Conservation (phyloP, 2,888 invertebrate species). For the Drosophila colorata region DNA sequence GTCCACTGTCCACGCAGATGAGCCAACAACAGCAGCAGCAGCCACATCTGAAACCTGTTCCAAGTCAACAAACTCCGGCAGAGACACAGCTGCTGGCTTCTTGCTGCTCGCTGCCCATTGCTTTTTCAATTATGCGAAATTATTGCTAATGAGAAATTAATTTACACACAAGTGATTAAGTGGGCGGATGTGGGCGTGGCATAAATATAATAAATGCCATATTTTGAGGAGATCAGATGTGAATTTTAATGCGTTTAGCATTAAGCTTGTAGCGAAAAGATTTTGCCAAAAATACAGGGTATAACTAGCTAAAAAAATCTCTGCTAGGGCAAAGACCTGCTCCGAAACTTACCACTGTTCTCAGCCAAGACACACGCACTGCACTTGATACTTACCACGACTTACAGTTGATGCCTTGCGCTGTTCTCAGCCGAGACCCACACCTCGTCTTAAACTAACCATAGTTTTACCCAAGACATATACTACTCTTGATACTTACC, state of each 20-base stretch:
- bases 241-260: too few species aligned
- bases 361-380: neutral
- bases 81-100: slow-evolving; percentile 1
- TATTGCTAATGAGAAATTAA: slow-evolving; percentile 74
- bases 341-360: neutral
- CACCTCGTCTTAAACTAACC: too few species aligned
- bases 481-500: too few species aligned
- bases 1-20: neutral
- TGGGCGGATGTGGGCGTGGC: slow-evolving; percentile 9
- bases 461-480: too few species aligned
- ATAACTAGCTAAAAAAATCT: neutral
- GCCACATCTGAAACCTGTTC: slow-evolving; percentile 38
- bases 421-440: neutral
- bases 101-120: slow-evolving; percentile 3
- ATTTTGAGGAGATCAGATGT: neutral
- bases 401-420: too few species aligned
- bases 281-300: neutral
- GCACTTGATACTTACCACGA: neutral
- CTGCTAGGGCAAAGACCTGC: neutral
- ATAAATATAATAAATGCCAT: neutral
- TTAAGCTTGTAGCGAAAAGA: neutral
- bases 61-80: slow-evolving; percentile 45
- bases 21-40: too few species aligned
- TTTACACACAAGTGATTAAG: slow-evolving; percentile 62
- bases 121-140: slow-evolving; percentile 69